These are phyloP conservation scores for Tipula lateralis DNA, from an alignment of 2,888 invertebrate species.

Conservation along the genomic window DNA sequence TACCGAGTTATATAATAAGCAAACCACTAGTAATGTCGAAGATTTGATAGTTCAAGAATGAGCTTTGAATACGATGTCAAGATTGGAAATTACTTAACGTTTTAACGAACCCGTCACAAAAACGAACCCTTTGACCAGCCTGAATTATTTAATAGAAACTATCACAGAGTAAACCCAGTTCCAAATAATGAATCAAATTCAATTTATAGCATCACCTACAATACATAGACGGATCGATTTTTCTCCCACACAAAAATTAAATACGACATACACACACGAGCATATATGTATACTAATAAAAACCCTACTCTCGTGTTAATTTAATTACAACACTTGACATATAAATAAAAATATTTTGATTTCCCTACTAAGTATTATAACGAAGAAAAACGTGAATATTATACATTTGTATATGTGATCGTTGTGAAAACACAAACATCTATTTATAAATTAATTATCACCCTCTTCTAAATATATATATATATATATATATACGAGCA, in stretches of 20 bases:
- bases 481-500: too few relatives aligned
- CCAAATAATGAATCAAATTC: neutral
- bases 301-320: neutral
- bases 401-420: neutral
- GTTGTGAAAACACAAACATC: neutral
- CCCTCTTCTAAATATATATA: too few relatives aligned
- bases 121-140: too few relatives aligned
- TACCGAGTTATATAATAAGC: too few relatives aligned
- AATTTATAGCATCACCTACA: neutral
- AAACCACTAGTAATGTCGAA: too few relatives aligned
- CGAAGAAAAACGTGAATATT: neutral
- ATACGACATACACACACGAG: neutral
- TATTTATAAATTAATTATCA: neutral
- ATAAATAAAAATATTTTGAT: neutral
- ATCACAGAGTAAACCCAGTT: neutral
- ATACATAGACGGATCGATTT: neutral
- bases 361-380: neutral
- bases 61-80: too few relatives aligned
- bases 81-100: too few relatives aligned
- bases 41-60: too few relatives aligned
- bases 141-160: too few relatives aligned
- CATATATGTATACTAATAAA: neutral
- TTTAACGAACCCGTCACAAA: too few relatives aligned
- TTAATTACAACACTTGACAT: neutral
- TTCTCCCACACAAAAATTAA: neutral